These are phyloP conservation scores for Schlechtendalia chinensis DNA, from an alignment of 1,140 invertebrate genomes.

Conservation along the genomic window DNA sequence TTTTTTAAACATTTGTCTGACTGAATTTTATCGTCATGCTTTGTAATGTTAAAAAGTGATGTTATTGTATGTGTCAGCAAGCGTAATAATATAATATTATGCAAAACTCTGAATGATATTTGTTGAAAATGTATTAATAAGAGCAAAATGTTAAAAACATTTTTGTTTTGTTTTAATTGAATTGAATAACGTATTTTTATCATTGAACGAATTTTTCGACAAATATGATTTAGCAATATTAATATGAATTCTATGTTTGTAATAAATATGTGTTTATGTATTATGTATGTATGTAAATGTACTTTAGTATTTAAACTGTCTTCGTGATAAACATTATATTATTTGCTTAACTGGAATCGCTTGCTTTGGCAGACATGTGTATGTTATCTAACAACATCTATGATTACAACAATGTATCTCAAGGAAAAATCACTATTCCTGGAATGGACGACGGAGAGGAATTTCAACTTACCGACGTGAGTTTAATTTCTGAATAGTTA, in stretches of 20 bases:
- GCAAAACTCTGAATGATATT: not conserved
- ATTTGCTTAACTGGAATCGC: conserved; percentile 9
- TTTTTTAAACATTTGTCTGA: not conserved
- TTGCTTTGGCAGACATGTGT: conserved; percentile 59
- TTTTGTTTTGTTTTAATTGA: not conserved
- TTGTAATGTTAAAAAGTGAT: conserved; percentile 6
- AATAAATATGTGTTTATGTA: no score
- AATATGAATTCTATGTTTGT: not conserved
- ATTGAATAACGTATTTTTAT: not conserved
- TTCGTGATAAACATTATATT: not conserved
- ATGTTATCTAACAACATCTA: conserved; percentile 65
- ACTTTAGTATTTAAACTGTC: conserved; percentile 4
- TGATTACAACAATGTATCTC: conserved; percentile 73
- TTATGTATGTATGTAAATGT: conserved; percentile 5
- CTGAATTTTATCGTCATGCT: not conserved
- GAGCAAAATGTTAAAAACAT: no score
- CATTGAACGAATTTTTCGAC: not conserved
- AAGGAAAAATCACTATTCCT: conserved; percentile 74
- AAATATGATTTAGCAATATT: not conserved
- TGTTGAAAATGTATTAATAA: not conserved
- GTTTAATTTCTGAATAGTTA: conserved; percentile 55
- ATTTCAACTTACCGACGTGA: conserved; percentile 71
- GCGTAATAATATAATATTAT: conserved; percentile 3
- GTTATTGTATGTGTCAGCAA: conserved; percentile 16
- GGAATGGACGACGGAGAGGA: conserved; percentile 75